Percentiles rank a stretch among this genome's conserved stretches.
These are phyloP conservation scores for Phoebastria nigripes DNA, from an alignment of 2,797 vertebrate genomes.

Conservation along the genomic window DNA sequence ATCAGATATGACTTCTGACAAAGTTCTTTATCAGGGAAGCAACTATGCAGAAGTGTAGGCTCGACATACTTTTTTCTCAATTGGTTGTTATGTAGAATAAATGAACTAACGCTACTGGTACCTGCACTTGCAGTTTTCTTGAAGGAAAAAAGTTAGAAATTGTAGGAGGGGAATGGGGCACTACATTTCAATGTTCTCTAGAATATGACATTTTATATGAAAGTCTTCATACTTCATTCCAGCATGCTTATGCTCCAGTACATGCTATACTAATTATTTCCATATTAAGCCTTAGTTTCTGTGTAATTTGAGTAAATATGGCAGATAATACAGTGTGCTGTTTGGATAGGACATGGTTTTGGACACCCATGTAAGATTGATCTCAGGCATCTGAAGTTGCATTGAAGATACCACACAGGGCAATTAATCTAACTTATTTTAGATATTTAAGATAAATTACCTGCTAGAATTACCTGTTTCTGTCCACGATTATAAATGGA, in stretches of 20 bases:
- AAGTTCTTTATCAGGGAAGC: background rate
- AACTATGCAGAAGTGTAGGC: background rate
- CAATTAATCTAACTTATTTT: background rate
- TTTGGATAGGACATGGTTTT: background rate
- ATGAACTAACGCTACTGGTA: background rate
- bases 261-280: background rate
- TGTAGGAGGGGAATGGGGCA: background rate
- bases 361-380: background rate
- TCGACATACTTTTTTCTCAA: background rate
- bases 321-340: background rate
- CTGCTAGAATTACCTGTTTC: background rate
- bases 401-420: background rate
- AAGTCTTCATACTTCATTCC: background rate
- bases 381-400: background rate
- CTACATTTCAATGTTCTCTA: background rate
- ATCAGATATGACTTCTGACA: background rate
- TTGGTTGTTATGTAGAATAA: background rate
- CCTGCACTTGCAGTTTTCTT: background rate
- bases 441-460: background rate
- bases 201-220: background rate
- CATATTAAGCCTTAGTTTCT: background rate
- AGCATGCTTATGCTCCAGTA: background rate
- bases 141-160: background rate
- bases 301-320: background rate
- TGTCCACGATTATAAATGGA: background rate